A percentile compares a stretch with the other conserved stretches of the same genome.
These are phyloP conservation scores for Drosophila basisetae DNA, from an alignment of 2,888 invertebrate genomes.

Conservation along the genomic window DNA sequence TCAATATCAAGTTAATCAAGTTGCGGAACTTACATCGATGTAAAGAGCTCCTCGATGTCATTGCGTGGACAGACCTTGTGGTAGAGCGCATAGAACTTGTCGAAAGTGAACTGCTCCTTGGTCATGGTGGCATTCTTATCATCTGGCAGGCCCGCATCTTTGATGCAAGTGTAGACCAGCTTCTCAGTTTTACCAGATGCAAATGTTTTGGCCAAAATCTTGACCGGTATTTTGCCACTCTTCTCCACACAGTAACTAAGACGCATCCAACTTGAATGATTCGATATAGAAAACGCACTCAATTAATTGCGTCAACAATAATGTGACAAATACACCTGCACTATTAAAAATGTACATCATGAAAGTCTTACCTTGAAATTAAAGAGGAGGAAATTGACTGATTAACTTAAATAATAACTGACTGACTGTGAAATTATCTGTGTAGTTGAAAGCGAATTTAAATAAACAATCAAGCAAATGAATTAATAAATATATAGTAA, in stretches of 20 bases:
- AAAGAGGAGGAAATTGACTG: neutral
- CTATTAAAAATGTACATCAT: neutral
- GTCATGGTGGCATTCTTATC: constrained; percentile 99
- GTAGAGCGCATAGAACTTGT: constrained; percentile 98
- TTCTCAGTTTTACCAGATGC: constrained; percentile 99
- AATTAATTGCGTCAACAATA: neutral
- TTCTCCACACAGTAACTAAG: constrained; percentile 97
- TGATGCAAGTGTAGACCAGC: constrained; percentile 97
- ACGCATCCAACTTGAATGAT: constrained; percentile 95
- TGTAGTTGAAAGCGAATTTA: neutral
- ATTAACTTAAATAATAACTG: neutral
- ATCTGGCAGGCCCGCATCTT: constrained; percentile 96
- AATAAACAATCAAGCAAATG: neutral
- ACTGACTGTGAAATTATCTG: neutral
- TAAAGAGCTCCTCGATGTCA: constrained; percentile 99
- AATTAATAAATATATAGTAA: neutral
- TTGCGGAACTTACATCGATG: constrained; percentile 92
- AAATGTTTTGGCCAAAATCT: constrained; percentile 98
- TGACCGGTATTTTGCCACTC: constrained; percentile 97
- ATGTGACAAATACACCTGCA: neutral
- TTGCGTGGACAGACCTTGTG: constrained; percentile 99
- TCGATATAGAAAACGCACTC: neutral
- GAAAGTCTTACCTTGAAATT: constrained; percentile 7
- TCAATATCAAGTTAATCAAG: neutral
- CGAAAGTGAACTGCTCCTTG: constrained; percentile 97